A percentile compares a stretch with the other conserved stretches of the same genome.
phyloP scores from a whole-genome alignment of 1,140 invertebrate genomes.

The Drosophila prosaltans region DNA sequence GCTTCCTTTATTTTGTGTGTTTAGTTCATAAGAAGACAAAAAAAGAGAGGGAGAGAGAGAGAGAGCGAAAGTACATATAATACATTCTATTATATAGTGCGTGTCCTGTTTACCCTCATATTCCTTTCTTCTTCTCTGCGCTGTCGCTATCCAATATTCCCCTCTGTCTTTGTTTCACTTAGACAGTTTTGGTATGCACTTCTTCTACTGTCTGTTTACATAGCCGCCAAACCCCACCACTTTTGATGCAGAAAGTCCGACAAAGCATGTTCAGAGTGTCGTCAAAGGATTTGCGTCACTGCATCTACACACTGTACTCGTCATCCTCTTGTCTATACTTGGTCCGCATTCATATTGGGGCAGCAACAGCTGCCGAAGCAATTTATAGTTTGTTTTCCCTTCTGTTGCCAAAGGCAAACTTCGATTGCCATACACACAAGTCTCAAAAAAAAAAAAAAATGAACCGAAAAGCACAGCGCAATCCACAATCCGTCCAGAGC shows the following conservation, averaged over 20 bases:
- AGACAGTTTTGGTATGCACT: slow-evolving; percentile 5
- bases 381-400: slow-evolving; percentile 39
- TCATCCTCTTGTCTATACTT: slow-evolving; percentile 3
- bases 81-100: slow-evolving; percentile 29
- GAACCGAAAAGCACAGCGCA: neutral
- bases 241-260: slow-evolving; percentile 33
- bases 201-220: slow-evolving; percentile 59
- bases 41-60: too few species aligned
- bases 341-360: slow-evolving; percentile 14
- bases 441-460: slow-evolving; percentile 4
- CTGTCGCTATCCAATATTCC: neutral
- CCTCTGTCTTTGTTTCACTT: neutral
- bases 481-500: neutral
- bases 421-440: slow-evolving; percentile 10
- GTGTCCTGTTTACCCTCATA: slow-evolving; percentile 9
- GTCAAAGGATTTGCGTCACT: slow-evolving; percentile 66
- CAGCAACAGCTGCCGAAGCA: slow-evolving; percentile 46
- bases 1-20: slow-evolving; percentile 37
- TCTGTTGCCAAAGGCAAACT: slow-evolving; percentile 9
- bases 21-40: slow-evolving; percentile 9
- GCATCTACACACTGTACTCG: slow-evolving; percentile 11
- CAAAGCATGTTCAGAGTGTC: slow-evolving; percentile 45
- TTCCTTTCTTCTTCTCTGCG: neutral
- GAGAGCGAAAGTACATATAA: slow-evolving; percentile 3
- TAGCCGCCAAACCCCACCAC: slow-evolving; percentile 35